Percentiles rank a stretch among this genome's conserved stretches.
Conservation (phyloP, 2,797 vertebrate genomes). For the Phoeniculus purpureus region DNA sequence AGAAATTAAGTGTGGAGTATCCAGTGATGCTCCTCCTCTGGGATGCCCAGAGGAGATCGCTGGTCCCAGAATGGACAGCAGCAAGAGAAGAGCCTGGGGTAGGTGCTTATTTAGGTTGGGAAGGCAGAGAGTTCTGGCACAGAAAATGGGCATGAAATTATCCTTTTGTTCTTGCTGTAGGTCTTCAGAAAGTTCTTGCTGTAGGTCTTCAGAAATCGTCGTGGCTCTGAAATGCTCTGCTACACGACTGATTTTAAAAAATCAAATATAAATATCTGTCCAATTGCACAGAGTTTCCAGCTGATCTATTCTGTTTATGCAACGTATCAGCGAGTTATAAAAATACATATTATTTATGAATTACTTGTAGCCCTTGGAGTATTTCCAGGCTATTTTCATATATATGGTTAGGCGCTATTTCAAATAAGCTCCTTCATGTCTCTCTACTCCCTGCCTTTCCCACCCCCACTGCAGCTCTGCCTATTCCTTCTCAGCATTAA, state of each 20-base stretch:
- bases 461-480: constrained; percentile 11
- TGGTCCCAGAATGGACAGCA: accelerated
- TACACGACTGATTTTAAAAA: neutral
- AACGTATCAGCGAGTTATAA: constrained; percentile 28
- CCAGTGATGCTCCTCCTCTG: neutral
- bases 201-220: neutral
- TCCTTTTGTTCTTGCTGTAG: neutral
- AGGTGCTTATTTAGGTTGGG: neutral
- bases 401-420: constrained; percentile 33
- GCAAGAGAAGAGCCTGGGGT: neutral
- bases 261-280: constrained; percentile 1
- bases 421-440: constrained; percentile 16
- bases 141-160: accelerated
- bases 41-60: neutral
- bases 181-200: neutral
- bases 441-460: neutral
- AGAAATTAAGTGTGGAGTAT: neutral
- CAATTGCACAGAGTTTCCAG: constrained; percentile 10
- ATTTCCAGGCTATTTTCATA: constrained; percentile 44
- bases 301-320: constrained; percentile 46
- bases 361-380: constrained; percentile 57
- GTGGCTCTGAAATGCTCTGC: neutral
- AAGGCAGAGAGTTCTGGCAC: neutral
- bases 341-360: constrained; percentile 50
- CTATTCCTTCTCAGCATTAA: neutral